phyloP scores from a whole-genome alignment of 1,140 invertebrate genomes.

The Bombus pascuorum region DNA sequence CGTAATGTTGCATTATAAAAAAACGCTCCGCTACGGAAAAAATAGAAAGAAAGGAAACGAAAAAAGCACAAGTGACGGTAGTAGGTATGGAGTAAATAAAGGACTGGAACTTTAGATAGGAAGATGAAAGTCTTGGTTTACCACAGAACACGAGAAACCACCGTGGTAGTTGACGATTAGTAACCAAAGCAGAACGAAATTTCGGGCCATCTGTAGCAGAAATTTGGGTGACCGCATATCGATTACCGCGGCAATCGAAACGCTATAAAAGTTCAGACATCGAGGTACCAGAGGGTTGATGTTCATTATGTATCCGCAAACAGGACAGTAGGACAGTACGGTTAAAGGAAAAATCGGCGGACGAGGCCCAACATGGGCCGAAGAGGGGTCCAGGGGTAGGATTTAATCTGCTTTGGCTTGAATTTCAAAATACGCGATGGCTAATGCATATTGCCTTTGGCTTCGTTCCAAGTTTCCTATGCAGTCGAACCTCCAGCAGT shows the following conservation, averaged over 20 bases:
- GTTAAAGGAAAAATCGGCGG: conserved; percentile 32
- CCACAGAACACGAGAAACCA: neutral
- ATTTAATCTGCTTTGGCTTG: conserved; percentile 73
- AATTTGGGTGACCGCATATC: conserved; percentile 54
- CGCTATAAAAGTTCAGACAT: conserved; percentile 61
- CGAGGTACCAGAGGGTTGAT: conserved; percentile 34
- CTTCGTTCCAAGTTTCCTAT: conserved; percentile 69
- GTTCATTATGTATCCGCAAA: conserved; percentile 72
- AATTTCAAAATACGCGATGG: conserved; percentile 75
- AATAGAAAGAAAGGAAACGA: too few relatives aligned
- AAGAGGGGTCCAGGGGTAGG: conserved; percentile 51
- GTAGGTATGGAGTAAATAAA: neutral
- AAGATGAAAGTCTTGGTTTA: conserved; percentile 8
- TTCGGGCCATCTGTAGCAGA: neutral
- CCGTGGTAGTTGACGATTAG: neutral
- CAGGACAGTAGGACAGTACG: conserved; percentile 45
- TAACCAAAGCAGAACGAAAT: neutral
- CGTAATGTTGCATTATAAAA: too few relatives aligned
- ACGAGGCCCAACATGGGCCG: conserved; percentile 37
- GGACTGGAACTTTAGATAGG: neutral
- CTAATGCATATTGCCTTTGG: conserved; percentile 78
- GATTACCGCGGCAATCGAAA: conserved; percentile 51
- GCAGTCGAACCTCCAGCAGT: conserved; percentile 53
- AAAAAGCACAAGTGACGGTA: too few relatives aligned
- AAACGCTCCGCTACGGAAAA: too few relatives aligned